Evolutionary conservation across 2,888 invertebrate species (phyloP), one percentile per base, ranked within the genome.

Genomic region (Dysmachus trigonus): DNA sequence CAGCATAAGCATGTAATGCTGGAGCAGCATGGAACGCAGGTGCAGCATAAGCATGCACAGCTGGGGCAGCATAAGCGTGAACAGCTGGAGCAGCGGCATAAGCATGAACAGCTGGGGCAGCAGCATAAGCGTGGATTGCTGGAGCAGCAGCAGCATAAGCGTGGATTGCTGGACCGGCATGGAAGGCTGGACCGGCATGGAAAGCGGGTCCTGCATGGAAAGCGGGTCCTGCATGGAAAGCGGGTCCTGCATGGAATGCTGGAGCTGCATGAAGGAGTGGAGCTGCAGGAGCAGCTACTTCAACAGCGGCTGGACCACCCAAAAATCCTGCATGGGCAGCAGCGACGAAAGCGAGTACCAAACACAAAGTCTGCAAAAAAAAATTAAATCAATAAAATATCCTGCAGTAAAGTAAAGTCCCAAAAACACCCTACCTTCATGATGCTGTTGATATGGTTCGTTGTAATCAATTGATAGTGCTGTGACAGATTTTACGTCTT

Each of bases 281-380:
- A 18, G 31, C 82, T 15, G 62, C 31, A 6, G 82, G 82, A 15
- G 51, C 38, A 71, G 62, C 71, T 35, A 33, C 35, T 18, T n/a
- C 82, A 5, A 35, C 62, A 3, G 31, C 31, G 0, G n/a, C 82
- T n/a, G 53, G 27, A 62, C 82, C 82, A 62, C 82, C 82, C 41
- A 82, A 47, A 18, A 71, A 62, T 18, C 82, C 82, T 18, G 82
- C 82, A 4, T 82, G 31, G 18, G 30, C 82, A 71, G 22, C 71
- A 71, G 18, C 35, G 35, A 38, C 27, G 5, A 71, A 35, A 35
- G 33, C 71, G 6, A 62, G 18, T 10, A 82, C n/a, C 33, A 33
- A 8, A 15, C 62, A 31, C 31, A 62, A 33, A 35, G 33, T 33
- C 81, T 81, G n/a, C 30, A 81, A n/a, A 18, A 27, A 22, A 27